Evolutionary conservation across 2,888 invertebrate species (phyloP), one percentile per base, ranked within the genome.

Genomic region (Ctenicera cuprea): DNA sequence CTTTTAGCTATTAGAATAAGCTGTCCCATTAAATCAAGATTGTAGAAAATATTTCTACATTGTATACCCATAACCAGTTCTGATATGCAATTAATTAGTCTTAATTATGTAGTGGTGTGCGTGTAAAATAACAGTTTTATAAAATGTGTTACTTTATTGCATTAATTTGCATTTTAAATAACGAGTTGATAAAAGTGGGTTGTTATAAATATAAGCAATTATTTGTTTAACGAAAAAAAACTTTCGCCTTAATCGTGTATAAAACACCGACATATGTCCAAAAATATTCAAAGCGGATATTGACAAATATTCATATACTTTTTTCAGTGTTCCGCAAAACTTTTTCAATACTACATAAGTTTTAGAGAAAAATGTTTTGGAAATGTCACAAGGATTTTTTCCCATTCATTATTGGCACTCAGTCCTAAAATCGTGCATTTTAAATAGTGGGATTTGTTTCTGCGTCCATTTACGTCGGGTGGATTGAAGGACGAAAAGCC

Each of bases 361-460:
- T 16, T 16, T 16, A 16, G 20, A 1, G n/a, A n/a, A n/a, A n/a
- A n/a, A n/a, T n/a, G n/a, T n/a, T n/a, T n/a, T n/a, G n/a, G n/a
- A n/a, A n/a, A n/a, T n/a, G n/a, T n/a, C n/a, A n/a, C n/a, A n/a
- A n/a, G n/a, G n/a, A 11, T 16, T 18, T 9, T 48, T 16, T 48
- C 7, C 20, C 26, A 43, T 67, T 67, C 43, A 20, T 67, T 67
- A 67, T 67, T 67, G 57, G 66, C 54, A 67, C 57, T 67, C 43
- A 57, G 66, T 45, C 57, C 20, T 37, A 57, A 67, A 67, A 67
- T 33, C 14, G 14, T 8, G 16, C 45, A 45, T 14, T n/a, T 26
- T 30, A 57, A 57, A 43, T 20, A 26, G 59, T 30, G 45, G 57
- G 45, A 61, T 68, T 68, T 68, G 59, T 59, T 57, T 61, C 41